Conservation (phyloP, 2,113 vertebrate species). For the Chaenocephalus aceratus region DNA sequence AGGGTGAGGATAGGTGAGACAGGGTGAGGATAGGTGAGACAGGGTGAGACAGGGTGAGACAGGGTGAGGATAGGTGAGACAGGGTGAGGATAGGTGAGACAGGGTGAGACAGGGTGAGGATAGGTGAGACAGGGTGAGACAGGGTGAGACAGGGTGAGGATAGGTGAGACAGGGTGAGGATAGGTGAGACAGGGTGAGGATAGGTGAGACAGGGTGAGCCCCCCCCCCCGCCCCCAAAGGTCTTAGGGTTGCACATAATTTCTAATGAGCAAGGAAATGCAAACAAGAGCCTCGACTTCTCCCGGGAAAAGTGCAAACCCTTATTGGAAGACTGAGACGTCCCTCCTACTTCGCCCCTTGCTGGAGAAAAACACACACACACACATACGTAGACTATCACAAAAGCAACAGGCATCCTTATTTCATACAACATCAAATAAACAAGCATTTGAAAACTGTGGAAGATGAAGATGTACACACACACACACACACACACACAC, state of each 20-base stretch:
- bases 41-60: slow-evolving; percentile 28
- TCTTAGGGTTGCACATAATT: slow-evolving; percentile 62
- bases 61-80: slow-evolving; percentile 19
- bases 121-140: slow-evolving; percentile 30
- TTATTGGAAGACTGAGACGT: slow-evolving; percentile 35
- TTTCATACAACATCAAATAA: slow-evolving; percentile 13
- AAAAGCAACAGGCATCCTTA: slow-evolving; percentile 9
- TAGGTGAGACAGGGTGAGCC: too few species aligned
- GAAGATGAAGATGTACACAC: neutral
- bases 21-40: slow-evolving; percentile 19
- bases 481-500: slow-evolving; percentile 29
- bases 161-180: slow-evolving; percentile 14
- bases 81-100: slow-evolving; percentile 26
- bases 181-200: slow-evolving; percentile 28
- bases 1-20: slow-evolving; percentile 26
- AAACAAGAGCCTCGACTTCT: slow-evolving; percentile 49
- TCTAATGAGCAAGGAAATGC: slow-evolving; percentile 69
- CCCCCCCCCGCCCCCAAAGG: too few species aligned
- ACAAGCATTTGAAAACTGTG: neutral
- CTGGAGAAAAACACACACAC: neutral
- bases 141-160: too few species aligned
- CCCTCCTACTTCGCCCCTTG: slow-evolving; percentile 8
- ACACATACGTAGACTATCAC: neutral
- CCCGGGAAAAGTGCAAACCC: slow-evolving; percentile 52
- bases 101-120: neutral